These are phyloP conservation scores for Homarus americanus DNA, from an alignment of 1,140 invertebrate species.

Conservation along the genomic window DNA sequence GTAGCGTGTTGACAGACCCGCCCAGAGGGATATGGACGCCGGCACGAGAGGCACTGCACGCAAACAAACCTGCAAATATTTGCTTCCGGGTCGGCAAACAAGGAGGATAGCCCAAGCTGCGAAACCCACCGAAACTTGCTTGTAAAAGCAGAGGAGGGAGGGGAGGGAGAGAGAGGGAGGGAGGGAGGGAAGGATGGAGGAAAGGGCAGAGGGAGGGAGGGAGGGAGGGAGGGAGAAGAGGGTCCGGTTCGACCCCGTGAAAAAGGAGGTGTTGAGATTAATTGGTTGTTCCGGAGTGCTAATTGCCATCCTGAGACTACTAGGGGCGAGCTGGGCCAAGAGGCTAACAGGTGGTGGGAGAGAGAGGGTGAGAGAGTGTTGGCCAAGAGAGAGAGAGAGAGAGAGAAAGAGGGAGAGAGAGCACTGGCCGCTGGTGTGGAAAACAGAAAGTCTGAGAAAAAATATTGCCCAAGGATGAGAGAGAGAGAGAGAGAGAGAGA, in stretches of 20 bases:
- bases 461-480: too few relatives aligned
- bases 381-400: neutral
- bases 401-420: neutral
- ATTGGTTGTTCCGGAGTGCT: constrained; percentile 42
- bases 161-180: neutral
- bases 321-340: neutral
- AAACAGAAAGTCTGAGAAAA: neutral
- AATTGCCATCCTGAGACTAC: constrained; percentile 32
- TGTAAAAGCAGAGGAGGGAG: constrained; percentile 14
- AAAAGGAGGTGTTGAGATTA: constrained; percentile 21
- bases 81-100: constrained; percentile 38
- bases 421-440: too few relatives aligned
- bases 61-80: constrained; percentile 56
- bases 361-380: neutral
- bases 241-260: neutral
- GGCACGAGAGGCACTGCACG: constrained; percentile 30
- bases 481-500: neutral
- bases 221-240: constrained; percentile 16
- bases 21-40: constrained; percentile 41
- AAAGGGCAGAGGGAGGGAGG: neutral
- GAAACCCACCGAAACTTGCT: constrained; percentile 19
- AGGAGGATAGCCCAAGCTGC: constrained; percentile 28
- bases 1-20: constrained; percentile 27
- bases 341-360: neutral
- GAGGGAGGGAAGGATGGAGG: constrained; percentile 4